Base-by-base conservation (phyloP, 2,113 vertebrate species). In the Bungarus multicinctus region DNA sequence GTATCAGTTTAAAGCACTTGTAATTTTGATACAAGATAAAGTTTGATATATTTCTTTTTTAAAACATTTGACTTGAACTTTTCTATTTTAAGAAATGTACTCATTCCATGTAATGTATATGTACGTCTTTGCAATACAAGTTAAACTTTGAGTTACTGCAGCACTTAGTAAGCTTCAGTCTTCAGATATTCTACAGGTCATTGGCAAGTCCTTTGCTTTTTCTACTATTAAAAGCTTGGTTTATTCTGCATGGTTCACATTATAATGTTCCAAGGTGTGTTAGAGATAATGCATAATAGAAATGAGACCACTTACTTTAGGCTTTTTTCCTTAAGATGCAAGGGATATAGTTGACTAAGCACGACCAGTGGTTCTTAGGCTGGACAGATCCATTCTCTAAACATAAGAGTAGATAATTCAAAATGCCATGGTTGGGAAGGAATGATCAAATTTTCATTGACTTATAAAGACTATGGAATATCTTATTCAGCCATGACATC, bases 71-170 rank as follows among this genome's bases (percentile, higher is more conserved):
- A 81, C 92, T 74, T 87, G 3, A 94, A 43, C 43, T 81, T 81
- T 94, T 30, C 30, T 60, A 43, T 85, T 74, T 20, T 95, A 90
- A 60, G 74, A 34, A 89, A 57, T 93, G 54, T 94, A 34, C 45
- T 94, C 39, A 74, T 74, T 87, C 25, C 52, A 47, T 89, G 11
- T 25, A 43, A 52, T 53, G 20, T 50, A 22, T 22, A 25, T 47
- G 11, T 30, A 43, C 53, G 25, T 54, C 34, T 92, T 43, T 53
- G 23, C n/a, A 27, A 20, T 64, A 55, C 92, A 86, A 57, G 87
- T 47, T 89, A 81, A 81, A 27, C 55, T 91, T 60, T 57, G 5
- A 39, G 69, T 27, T 47, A 60, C 5, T 50, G 14, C 5, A 25
- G 9, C 16, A 20, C 53, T 47, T 27, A 22, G 8, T 57, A 30